These are phyloP conservation scores for Pollenia labialis DNA, from an alignment of 2,888 invertebrate genomes.

Conservation along the genomic window DNA sequence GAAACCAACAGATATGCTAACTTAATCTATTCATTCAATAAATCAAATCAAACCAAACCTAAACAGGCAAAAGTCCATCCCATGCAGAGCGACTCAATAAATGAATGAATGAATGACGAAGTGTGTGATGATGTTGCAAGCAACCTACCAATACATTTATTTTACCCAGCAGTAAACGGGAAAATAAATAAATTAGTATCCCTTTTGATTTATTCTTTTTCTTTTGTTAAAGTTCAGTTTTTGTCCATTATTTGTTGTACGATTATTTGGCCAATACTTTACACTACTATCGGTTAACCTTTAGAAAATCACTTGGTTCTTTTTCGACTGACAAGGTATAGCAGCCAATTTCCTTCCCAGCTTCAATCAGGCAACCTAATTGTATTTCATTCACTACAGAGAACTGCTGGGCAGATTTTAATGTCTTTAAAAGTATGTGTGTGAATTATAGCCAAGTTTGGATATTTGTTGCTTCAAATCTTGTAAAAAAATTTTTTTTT, in stretches of 20 bases:
- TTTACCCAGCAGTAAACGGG: conserved; percentile 1
- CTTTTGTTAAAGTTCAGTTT: no score
- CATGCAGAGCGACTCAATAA: conserved; percentile 65
- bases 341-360: background rate
- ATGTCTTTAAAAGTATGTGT: conserved; percentile 7
- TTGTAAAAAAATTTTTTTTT: conserved; percentile 29
- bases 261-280: no score
- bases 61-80: conserved; percentile 55
- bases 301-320: no score
- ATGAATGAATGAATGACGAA: conserved; percentile 52
- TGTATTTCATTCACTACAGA: background rate
- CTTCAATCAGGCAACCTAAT: background rate
- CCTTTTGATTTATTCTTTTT: background rate
- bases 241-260: no score
- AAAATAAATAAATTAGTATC: background rate
- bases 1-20: conserved; percentile 82
- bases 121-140: conserved; percentile 39
- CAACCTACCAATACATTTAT: background rate
- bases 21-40: conserved; percentile 82
- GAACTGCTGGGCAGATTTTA: conserved; percentile 15
- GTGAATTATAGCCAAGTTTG: conserved; percentile 31
- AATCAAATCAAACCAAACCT: conserved; percentile 78
- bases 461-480: conserved; percentile 36
- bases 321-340: no score
- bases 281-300: no score